Evolutionary conservation across 2,113 vertebrate genomes (phyloP).

Genomic region (Otus sunia): DNA sequence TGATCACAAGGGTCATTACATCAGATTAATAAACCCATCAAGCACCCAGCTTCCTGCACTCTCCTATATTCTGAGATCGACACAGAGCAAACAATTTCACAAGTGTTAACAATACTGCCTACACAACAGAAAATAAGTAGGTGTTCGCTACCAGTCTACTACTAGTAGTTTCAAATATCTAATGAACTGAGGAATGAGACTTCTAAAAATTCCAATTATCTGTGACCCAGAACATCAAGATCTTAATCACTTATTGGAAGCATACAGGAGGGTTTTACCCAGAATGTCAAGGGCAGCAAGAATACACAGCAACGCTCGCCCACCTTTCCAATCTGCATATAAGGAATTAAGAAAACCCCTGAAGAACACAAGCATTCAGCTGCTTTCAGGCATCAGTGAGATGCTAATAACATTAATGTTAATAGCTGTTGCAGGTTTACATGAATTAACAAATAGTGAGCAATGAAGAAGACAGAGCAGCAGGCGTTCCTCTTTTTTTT

Average conservation of each 20-base stretch:
- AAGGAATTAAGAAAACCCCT: background rate
- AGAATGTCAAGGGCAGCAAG: background rate
- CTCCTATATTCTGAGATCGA: background rate
- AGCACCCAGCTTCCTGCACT: background rate
- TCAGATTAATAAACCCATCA: background rate
- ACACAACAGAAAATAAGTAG: background rate
- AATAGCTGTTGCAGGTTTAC: background rate
- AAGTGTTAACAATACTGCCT: background rate
- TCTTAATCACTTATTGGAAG: background rate
- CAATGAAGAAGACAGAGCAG: background rate
- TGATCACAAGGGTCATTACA: background rate
- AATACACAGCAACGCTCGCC: background rate
- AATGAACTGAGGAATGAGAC: background rate
- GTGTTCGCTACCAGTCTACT: background rate
- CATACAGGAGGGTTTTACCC: background rate
- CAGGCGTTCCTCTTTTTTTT: background rate
- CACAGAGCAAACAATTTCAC: background rate
- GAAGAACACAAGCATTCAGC: background rate
- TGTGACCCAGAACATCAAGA: background rate
- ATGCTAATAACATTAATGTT: background rate
- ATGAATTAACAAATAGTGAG: background rate
- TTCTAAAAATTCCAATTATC: background rate
- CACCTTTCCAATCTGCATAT: background rate
- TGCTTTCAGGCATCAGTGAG: background rate
- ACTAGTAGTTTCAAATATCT: background rate